A percentile compares a stretch with the other conserved stretches of the same genome.
Conservation (phyloP, 2,113 vertebrate genomes). For the Barnardius zonarius region DNA sequence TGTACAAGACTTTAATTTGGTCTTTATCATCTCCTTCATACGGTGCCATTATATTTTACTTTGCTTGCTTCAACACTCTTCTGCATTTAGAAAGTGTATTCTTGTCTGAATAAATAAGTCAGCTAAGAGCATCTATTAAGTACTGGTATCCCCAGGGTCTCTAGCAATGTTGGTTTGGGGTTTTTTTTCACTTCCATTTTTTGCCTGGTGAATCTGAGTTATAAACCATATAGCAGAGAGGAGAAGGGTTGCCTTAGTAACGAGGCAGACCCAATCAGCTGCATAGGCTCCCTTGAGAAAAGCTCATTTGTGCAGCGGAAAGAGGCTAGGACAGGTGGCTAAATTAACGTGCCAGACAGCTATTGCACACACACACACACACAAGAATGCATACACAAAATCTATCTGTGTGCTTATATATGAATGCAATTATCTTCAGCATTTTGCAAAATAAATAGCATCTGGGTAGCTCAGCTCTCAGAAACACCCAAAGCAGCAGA, state of each 20-base stretch:
- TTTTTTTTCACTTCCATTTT: neutral
- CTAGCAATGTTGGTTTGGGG: neutral
- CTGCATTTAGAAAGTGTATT: slow-evolving; percentile 49
- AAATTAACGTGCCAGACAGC: slow-evolving; percentile 74
- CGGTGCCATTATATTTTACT: neutral
- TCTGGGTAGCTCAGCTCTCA: neutral
- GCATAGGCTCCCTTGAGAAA: slow-evolving; percentile 69
- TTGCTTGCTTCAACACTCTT: slow-evolving; percentile 2
- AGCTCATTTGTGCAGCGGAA: slow-evolving; percentile 75
- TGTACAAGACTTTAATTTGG: neutral
- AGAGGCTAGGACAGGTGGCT: slow-evolving; percentile 78
- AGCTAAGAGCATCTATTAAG: slow-evolving; percentile 56
- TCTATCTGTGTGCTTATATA: neutral
- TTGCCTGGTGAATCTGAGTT: slow-evolving; percentile 65
- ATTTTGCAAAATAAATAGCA: slow-evolving; percentile 12
- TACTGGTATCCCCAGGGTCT: slow-evolving; percentile 37
- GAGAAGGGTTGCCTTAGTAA: slow-evolving; percentile 80
- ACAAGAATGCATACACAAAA: neutral
- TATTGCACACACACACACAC: neutral
- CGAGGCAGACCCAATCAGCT: slow-evolving; percentile 74
- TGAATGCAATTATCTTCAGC: neutral
- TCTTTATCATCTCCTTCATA: slow-evolving; percentile 1
- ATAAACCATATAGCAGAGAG: slow-evolving; percentile 65
- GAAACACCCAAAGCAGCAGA: neutral
- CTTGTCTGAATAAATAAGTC: slow-evolving; percentile 51